Evolutionary conservation across 2,888 invertebrate species (phyloP), one percentile per base, ranked within the genome.

Genomic region (Dryomyza anilis): DNA sequence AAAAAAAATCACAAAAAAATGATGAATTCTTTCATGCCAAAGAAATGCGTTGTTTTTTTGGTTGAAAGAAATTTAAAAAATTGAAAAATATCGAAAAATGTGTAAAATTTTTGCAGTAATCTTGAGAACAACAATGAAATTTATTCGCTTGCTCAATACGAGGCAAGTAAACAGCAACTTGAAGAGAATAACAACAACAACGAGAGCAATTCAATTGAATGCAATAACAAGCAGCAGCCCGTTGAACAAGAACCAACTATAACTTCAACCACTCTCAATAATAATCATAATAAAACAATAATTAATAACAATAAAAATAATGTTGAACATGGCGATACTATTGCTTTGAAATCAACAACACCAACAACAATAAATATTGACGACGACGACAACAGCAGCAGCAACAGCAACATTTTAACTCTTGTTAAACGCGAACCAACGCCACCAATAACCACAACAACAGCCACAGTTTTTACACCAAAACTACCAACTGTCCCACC

Each of bases 111-210:
- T 82, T 83, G 68, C 81, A 84, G 84, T 81, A 80, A 83, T 75
- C 79, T 84, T 79, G 84, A 84, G 76, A 83, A 83, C 76, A 78
- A 81, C 77, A 74, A 82, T 83, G 84, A 83, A 78, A 83, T 84
- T 73, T 84, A 83, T 76, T 83, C 83, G 73, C 79, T 80, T 77
- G 81, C 78, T 72, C 84, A 84, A 79, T 80, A 80, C 78, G 83
- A 83, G 76, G 84, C 83, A 77, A 77, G 75, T 73, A 73, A 74
- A 70, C 66, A 70, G 67, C 70, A 75, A 71, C 67, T 76, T 57
- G 70, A 70, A 73, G 67, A 74, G 71, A 64, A 65, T 56, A 62
- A 61, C 61, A 68, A 67, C 65, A 71, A 39, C 66, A 72, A 70
- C 66, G 23, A 62, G 57, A 67, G 65, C 59, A 58, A 48, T 59